These are phyloP conservation scores for Clarias gariepinus DNA, from an alignment of 2,113 vertebrate species.

Conservation along the genomic window DNA sequence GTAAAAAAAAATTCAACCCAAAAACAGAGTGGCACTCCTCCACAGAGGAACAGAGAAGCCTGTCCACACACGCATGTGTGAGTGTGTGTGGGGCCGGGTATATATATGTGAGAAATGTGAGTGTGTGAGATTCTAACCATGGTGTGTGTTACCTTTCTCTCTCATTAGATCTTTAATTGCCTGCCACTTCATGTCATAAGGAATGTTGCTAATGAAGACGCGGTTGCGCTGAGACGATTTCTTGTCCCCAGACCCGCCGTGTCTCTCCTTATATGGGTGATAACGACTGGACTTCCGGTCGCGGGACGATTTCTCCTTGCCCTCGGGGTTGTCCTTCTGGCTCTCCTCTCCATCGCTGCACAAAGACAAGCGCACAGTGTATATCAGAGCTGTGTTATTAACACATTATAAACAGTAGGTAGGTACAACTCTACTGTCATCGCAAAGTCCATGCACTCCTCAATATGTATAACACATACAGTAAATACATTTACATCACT, in stretches of 20 bases:
- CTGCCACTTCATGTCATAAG: conserved; percentile 99
- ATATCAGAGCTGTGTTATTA: too few relatives aligned
- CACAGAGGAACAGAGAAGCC: conserved; percentile 55
- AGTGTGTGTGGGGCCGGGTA: neutral
- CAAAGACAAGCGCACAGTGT: neutral
- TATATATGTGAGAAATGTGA: conserved; percentile 30
- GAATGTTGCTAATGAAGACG: conserved; percentile 99
- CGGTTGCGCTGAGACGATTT: conserved; percentile 85
- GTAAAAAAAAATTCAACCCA: conserved; percentile 35
- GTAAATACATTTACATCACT: too few relatives aligned
- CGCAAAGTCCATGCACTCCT: too few relatives aligned
- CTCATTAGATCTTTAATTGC: conserved; percentile 99
- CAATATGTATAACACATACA: too few relatives aligned
- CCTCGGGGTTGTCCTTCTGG: conserved; percentile 79
- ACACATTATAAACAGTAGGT: too few relatives aligned
- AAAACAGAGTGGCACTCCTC: conserved; percentile 56
- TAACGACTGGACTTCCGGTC: conserved; percentile 83
- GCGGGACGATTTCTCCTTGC: conserved; percentile 84
- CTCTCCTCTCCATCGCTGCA: conserved; percentile 65
- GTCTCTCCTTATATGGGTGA: conserved; percentile 96
- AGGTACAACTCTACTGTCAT: too few relatives aligned
- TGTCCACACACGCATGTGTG: conserved; percentile 39
- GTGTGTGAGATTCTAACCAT: conserved; percentile 29
- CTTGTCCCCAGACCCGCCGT: conserved; percentile 80
- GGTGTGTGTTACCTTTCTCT: conserved; percentile 89